These are phyloP conservation scores for Lithophane leautieri DNA, from an alignment of 2,888 invertebrate genomes.

Conservation along the genomic window DNA sequence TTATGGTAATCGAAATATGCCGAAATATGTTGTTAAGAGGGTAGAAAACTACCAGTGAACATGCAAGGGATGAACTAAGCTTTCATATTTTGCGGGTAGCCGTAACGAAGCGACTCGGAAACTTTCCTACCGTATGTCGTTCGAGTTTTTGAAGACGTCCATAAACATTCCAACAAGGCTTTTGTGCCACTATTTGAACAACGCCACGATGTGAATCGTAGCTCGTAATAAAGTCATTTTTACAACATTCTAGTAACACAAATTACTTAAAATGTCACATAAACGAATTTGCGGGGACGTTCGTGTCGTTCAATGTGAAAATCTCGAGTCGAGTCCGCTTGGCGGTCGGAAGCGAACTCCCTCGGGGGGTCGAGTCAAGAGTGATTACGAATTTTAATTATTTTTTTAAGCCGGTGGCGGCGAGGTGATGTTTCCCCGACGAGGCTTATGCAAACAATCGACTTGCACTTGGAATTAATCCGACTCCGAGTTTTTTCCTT, in stretches of 20 bases:
- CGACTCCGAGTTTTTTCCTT: constrained; percentile 87
- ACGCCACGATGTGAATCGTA: constrained; percentile 73
- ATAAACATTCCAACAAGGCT: constrained; percentile 84
- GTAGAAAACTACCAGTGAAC: constrained; percentile 88
- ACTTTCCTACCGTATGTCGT: constrained; percentile 83
- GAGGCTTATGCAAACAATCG: constrained; percentile 91
- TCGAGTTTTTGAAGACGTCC: constrained; percentile 83
- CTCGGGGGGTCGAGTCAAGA: constrained; percentile 87
- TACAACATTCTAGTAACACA: constrained; percentile 77
- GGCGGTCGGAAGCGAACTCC: constrained; percentile 81
- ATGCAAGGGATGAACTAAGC: constrained; percentile 89
- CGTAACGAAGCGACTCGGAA: constrained; percentile 84
- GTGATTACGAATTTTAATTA: constrained; percentile 91
- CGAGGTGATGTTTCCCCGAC: constrained; percentile 89
- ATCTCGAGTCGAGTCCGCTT: constrained; percentile 70
- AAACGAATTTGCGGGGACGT: constrained; percentile 78
- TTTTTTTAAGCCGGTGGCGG: constrained; percentile 90
- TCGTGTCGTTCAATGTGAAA: constrained; percentile 73
- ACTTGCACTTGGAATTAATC: constrained; percentile 91
- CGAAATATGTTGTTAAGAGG: constrained; percentile 90
- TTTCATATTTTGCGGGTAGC: constrained; percentile 86
- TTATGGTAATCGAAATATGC: constrained; percentile 91
- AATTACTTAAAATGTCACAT: constrained; percentile 77
- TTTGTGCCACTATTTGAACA: constrained; percentile 81
- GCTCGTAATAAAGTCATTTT: constrained; percentile 83